Conservation (phyloP, 1,140 invertebrate genomes). For the Drosophila setifemur region DNA sequence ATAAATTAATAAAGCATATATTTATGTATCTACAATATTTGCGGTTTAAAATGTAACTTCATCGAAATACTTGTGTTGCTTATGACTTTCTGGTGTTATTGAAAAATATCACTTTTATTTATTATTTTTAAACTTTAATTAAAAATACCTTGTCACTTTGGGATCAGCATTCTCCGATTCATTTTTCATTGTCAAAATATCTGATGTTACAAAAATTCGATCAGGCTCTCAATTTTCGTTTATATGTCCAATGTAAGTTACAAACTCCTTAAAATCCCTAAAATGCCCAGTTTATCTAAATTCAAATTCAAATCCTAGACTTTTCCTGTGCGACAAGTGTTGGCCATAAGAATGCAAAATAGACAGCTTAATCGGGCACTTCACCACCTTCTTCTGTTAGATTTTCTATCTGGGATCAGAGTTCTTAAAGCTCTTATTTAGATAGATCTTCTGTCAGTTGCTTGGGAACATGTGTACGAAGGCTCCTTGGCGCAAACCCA, state of each 20-base stretch:
- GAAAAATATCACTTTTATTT: no score
- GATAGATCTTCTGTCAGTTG: background rate
- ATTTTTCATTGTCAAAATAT: background rate
- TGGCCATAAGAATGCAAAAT: conserved; percentile 7
- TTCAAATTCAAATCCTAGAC: no score
- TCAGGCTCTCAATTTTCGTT: conserved; percentile 12
- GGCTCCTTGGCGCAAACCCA: background rate
- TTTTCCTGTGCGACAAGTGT: no score
- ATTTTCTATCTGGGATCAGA: no score
- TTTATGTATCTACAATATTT: no score
- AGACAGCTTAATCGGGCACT: conserved; percentile 6
- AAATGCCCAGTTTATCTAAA: background rate
- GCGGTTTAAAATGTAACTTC: no score
- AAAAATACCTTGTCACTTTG: no score
- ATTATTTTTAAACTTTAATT: background rate
- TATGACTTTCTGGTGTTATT: no score
- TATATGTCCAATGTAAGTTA: conserved; percentile 26
- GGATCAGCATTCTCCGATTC: background rate
- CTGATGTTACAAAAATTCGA: background rate
- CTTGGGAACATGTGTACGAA: conserved; percentile 10
- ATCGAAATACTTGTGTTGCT: no score
- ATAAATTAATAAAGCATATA: no score
- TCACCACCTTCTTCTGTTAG: background rate
- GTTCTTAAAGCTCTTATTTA: no score
- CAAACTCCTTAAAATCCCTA: background rate